These are phyloP conservation scores for Symphodus melops DNA, from an alignment of 2,113 vertebrate species.

Conservation along the genomic window DNA sequence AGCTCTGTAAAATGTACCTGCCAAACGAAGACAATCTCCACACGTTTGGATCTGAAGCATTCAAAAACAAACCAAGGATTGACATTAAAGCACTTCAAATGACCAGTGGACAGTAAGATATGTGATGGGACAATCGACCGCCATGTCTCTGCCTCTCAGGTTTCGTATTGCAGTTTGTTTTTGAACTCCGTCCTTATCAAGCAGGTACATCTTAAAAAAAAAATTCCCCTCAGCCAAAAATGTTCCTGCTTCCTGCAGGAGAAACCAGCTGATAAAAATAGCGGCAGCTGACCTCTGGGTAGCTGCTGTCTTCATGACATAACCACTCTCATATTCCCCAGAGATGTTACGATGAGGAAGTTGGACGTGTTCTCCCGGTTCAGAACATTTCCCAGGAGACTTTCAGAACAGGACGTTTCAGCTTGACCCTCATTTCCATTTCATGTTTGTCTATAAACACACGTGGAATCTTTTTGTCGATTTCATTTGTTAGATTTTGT, in stretches of 20 bases:
- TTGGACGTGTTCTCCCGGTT: constrained; percentile 12
- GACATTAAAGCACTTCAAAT: no score
- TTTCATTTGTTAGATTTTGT: no score
- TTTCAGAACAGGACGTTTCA: neutral
- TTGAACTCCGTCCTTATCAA: constrained; percentile 27
- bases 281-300: constrained; percentile 40
- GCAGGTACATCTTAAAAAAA: constrained; percentile 46
- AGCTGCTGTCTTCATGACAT: constrained; percentile 45
- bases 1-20: no score
- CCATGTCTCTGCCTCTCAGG: neutral
- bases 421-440: neutral
- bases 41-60: no score
- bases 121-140: neutral
- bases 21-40: no score
- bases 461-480: no score
- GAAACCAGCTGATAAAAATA: constrained; percentile 46
- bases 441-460: neutral
- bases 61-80: no score
- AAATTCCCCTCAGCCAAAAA: constrained; percentile 18
- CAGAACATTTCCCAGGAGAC: constrained; percentile 1
- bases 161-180: constrained; percentile 25
- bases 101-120: no score
- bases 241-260: constrained; percentile 28
- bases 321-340: constrained; percentile 49
- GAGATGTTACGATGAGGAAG: constrained; percentile 39